phyloP scores from a whole-genome alignment of 2,888 invertebrate genomes.

The Papilio gigon region DNA sequence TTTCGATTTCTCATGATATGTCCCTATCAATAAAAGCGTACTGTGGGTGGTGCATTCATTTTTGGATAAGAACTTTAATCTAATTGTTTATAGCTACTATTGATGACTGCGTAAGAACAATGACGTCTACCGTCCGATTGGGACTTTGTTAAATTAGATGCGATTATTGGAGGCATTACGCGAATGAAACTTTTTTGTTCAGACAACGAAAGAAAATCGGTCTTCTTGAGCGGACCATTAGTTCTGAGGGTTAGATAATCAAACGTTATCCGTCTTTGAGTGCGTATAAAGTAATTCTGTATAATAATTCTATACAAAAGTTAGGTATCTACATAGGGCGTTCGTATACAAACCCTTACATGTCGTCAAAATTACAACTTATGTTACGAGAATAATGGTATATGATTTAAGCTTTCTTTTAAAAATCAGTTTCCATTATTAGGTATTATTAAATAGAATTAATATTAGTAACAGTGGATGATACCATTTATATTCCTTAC shows the following conservation, averaged over 20 bases:
- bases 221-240: slow-evolving; percentile 44
- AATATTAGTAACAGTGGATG: background rate
- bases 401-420: background rate
- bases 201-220: slow-evolving; percentile 44
- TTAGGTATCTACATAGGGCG: no score
- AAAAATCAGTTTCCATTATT: background rate
- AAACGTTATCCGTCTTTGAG: slow-evolving; percentile 22
- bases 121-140: slow-evolving; percentile 57
- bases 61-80: slow-evolving; percentile 65
- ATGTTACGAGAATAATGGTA: background rate
- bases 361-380: no score
- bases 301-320: slow-evolving; percentile 15
- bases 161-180: slow-evolving; percentile 49
- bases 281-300: background rate
- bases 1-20: slow-evolving; percentile 53
- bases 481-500: background rate
- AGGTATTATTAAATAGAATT: background rate
- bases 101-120: slow-evolving; percentile 65
- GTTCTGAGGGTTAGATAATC: slow-evolving; percentile 28
- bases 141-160: slow-evolving; percentile 36
- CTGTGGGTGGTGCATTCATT: slow-evolving; percentile 66
- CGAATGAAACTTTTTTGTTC: slow-evolving; percentile 53
- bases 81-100: slow-evolving; percentile 73
- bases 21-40: slow-evolving; percentile 53
- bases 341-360: no score